Percentiles rank a stretch among this genome's conserved stretches.
Evolutionary conservation across 2,113 vertebrate species (phyloP).

Genomic region (Fregata magnificens): DNA sequence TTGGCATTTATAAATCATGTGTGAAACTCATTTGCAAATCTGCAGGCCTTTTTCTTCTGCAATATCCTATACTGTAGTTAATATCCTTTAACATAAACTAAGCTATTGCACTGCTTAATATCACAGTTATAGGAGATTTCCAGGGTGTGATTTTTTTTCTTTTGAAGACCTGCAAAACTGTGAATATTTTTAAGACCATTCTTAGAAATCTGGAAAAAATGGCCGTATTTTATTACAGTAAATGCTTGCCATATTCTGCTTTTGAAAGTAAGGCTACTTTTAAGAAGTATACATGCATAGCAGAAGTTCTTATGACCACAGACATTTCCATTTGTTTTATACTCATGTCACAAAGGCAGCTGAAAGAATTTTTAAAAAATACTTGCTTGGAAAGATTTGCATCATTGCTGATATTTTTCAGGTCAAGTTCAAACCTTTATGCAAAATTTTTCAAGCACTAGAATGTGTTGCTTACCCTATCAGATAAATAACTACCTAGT

Average conservation of each 20-base stretch:
- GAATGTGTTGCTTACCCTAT: neutral
- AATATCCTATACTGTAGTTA: neutral
- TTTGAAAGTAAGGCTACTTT: slow-evolving; percentile 61
- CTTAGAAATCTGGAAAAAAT: slow-evolving; percentile 4
- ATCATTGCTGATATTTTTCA: slow-evolving; percentile 17
- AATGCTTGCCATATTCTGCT: slow-evolving; percentile 30
- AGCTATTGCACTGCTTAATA: neutral
- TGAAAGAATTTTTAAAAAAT: slow-evolving; percentile 45
- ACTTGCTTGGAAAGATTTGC: slow-evolving; percentile 48
- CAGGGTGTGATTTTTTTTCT: neutral
- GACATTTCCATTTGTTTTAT: slow-evolving; percentile 47
- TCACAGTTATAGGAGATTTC: neutral
- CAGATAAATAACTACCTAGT: neutral
- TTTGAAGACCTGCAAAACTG: slow-evolving; percentile 4
- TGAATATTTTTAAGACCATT: slow-evolving; percentile 55
- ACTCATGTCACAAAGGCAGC: slow-evolving; percentile 17
- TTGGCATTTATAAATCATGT: slow-evolving; percentile 41
- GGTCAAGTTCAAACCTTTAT: slow-evolving; percentile 13
- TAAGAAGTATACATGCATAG: slow-evolving; percentile 24
- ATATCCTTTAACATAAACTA: neutral
- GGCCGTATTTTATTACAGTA: slow-evolving; percentile 19
- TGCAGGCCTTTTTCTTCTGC: neutral
- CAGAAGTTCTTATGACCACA: slow-evolving; percentile 36
- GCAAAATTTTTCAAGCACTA: neutral
- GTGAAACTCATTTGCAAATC: slow-evolving; percentile 34